phyloP scores from a whole-genome alignment of 1,140 invertebrate species.

The Bursaphelenchus mucronatus region DNA sequence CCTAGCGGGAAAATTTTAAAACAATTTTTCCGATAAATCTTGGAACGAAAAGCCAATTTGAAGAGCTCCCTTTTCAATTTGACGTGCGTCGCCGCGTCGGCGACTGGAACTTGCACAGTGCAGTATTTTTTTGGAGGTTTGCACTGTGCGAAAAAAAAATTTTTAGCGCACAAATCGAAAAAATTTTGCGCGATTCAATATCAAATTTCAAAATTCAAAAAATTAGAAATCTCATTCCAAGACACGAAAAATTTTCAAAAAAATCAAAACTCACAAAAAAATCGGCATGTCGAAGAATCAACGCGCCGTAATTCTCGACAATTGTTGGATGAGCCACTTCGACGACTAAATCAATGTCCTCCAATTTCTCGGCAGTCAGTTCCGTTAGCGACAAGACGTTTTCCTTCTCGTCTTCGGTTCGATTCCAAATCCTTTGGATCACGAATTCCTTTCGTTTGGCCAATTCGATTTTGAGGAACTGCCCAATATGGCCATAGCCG shows the following conservation, averaged over 20 bases:
- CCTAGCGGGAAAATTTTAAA: too few species aligned
- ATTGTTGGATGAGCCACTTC: slow-evolving; percentile 68
- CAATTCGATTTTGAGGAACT: slow-evolving; percentile 63
- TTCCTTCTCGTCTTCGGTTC: slow-evolving; percentile 59
- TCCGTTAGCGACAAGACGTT: slow-evolving; percentile 51
- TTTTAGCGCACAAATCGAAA: too few species aligned
- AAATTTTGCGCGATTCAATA: slow-evolving; percentile 18
- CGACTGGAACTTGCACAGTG: too few species aligned
- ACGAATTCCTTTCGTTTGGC: slow-evolving; percentile 58
- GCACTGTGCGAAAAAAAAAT: too few species aligned
- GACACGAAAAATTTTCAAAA: too few species aligned
- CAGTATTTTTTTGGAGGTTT: too few species aligned
- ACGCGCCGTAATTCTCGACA: slow-evolving; percentile 63
- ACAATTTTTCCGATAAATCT: too few species aligned
- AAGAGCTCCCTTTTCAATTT: too few species aligned
- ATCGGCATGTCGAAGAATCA: slow-evolving; percentile 63
- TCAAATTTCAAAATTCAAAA: slow-evolving; percentile 20
- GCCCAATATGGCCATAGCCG: slow-evolving; percentile 65
- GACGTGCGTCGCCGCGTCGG: too few species aligned
- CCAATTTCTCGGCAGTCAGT: slow-evolving; percentile 61
- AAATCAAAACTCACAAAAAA: slow-evolving; percentile 62
- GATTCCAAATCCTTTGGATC: slow-evolving; percentile 67
- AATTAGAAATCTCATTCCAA: background rate
- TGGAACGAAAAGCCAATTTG: too few species aligned
- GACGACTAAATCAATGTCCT: slow-evolving; percentile 66